Evolutionary conservation across 1,140 invertebrate genomes (phyloP).

Genomic region (Anastrepha ludens): DNA sequence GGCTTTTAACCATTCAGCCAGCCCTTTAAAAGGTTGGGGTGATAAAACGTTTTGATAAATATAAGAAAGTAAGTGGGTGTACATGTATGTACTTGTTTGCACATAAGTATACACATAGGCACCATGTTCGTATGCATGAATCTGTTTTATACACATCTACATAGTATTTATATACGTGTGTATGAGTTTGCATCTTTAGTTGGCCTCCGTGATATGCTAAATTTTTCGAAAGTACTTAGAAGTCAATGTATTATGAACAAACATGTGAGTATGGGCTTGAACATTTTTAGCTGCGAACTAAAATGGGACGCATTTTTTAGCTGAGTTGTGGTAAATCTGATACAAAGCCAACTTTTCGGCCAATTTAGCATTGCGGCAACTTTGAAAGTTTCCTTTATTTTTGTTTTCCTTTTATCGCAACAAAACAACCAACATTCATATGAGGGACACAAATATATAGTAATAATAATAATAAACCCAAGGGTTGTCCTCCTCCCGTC

Average conservation of each 20-base stretch:
- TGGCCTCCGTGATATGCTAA: not conserved
- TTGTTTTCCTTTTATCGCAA: too few species aligned
- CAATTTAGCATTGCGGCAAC: too few species aligned
- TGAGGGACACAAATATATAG: too few species aligned
- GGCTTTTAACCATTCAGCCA: not conserved
- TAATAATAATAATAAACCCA: too few species aligned
- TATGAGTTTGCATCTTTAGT: not conserved
- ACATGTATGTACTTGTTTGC: not conserved
- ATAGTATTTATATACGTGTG: not conserved
- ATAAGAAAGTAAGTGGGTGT: not conserved
- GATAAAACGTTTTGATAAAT: constrained; percentile 4
- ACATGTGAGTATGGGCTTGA: not conserved
- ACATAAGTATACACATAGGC: not conserved
- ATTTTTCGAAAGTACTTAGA: constrained; percentile 2
- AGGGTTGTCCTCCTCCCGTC: too few species aligned
- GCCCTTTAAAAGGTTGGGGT: not conserved
- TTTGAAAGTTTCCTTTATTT: too few species aligned
- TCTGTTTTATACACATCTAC: too few species aligned
- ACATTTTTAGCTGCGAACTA: not conserved
- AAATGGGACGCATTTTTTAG: not conserved
- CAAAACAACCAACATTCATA: too few species aligned
- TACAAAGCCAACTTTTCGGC: too few species aligned
- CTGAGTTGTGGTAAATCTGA: too few species aligned
- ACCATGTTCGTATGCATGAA: too few species aligned
- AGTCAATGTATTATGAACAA: constrained; percentile 13